These are phyloP conservation scores for Osmerus eperlanus DNA, from an alignment of 2,113 vertebrate genomes.

Conservation along the genomic window DNA sequence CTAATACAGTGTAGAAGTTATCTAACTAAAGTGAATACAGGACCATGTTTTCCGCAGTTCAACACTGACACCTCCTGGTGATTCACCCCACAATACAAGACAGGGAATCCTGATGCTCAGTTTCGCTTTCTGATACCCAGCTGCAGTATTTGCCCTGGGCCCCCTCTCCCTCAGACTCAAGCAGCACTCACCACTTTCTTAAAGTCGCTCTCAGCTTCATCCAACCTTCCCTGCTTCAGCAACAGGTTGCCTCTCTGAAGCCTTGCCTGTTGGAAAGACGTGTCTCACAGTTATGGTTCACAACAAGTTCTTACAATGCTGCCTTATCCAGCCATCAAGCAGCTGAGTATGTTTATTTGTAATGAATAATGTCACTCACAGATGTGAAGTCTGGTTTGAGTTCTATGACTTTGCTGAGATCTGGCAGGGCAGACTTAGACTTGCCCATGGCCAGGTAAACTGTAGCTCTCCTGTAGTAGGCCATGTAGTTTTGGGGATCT, in stretches of 20 bases:
- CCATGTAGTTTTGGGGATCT: conserved; percentile 94
- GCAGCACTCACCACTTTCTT: conserved; percentile 87
- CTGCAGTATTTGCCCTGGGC: neutral
- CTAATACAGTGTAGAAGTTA: neutral
- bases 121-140: too few species aligned
- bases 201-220: conserved; percentile 94
- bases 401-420: conserved; percentile 93
- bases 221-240: conserved; percentile 92
- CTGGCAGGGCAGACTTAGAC: conserved; percentile 95
- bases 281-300: too few species aligned
- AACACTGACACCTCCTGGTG: conserved; percentile 60
- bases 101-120: neutral
- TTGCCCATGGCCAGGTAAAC: conserved; percentile 97
- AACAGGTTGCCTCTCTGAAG: conserved; percentile 92
- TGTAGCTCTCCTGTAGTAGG: conserved; percentile 95
- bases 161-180: neutral
- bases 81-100: conserved; percentile 4
- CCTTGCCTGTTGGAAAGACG: conserved; percentile 75
- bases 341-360: neutral
- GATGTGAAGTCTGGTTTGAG: conserved; percentile 98
- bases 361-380: conserved; percentile 66
- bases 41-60: conserved; percentile 6
- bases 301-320: too few species aligned
- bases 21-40: neutral
- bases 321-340: too few species aligned